These are phyloP conservation scores for Tringa solitaria DNA, from an alignment of 2,113 vertebrate genomes.

Conservation along the genomic window DNA sequence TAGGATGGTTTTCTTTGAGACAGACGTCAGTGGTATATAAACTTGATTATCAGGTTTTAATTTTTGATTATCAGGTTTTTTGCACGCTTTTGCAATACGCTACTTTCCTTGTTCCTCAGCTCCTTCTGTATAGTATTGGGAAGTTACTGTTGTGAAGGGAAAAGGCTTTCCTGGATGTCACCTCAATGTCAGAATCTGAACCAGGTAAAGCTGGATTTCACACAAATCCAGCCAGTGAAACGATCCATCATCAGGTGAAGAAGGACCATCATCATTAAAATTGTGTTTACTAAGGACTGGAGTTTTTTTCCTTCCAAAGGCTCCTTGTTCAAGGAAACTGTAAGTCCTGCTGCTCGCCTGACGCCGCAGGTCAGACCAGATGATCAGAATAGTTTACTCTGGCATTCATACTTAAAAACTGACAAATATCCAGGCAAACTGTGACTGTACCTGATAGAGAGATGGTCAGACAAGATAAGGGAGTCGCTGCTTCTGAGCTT, in stretches of 20 bases:
- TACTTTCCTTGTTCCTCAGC: neutral
- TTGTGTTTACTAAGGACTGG: neutral
- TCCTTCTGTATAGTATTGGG: neutral
- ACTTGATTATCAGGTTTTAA: constrained; percentile 58
- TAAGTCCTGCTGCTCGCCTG: neutral
- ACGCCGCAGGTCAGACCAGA: neutral
- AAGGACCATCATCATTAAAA: neutral
- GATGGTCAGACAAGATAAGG: neutral
- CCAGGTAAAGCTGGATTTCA: neutral
- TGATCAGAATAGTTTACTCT: neutral
- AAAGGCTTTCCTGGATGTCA: neutral
- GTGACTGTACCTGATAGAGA: neutral
- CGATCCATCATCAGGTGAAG: neutral
- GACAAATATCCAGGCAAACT: neutral
- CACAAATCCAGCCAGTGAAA: neutral
- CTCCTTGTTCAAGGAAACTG: neutral
- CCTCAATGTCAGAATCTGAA: neutral
- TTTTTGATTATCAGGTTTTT: neutral
- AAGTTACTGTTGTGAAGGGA: neutral
- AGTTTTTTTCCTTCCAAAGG: neutral
- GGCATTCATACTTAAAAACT: neutral
- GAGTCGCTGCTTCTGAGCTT: neutral
- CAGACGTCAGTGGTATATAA: constrained; percentile 87
- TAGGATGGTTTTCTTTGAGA: constrained; percentile 78
- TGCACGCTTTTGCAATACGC: neutral